Base-by-base conservation (phyloP, 2,888 invertebrate genomes). In the Troides helena region DNA sequence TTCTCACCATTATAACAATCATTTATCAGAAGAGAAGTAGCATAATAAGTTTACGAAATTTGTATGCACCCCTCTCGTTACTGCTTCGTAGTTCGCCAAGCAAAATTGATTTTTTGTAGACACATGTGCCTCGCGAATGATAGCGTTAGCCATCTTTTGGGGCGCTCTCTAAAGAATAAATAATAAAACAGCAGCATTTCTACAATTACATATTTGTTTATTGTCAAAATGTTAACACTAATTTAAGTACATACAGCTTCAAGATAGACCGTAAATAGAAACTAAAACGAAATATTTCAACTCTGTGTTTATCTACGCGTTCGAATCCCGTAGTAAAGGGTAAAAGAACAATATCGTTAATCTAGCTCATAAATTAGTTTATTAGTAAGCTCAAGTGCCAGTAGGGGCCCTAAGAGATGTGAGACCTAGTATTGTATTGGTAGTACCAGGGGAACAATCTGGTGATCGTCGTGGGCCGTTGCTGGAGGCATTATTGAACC, bases 31-130 rank as follows among this genome's bases (percentile, higher is more conserved):
- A 75, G 74, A 21, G 80, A 84, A 87, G 87, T 89, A 87, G 87
- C 86, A 88, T 87, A 86, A 86, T 86, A 85, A 86, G 79, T 78
- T 80, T 84, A 85, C 85, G 81, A 85, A 86, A 86, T 88, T 81
- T 83, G 78, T 87, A 89, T 90, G 85, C 89, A 89, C 89, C 90
- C 89, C 84, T 79, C 78, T 75, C 80, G 62, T 67, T 67, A 67
- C 53, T 46, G 3, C 46, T 67, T 66, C 56, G 62, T 67, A 63
- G 43, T 70, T 84, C 80, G 83, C 84, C 83, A 85, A 77, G 79
- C 77, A 80, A 85, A 85, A 87, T 85, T 82, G 81, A 79, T 85
- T 85, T 87, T 81, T 83, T 73, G 72, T 72, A 80, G 84, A 78
- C 87, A 84, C 87, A 89, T 87, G 86, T 86, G 88, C 76, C 76